Conservation (phyloP, 2,113 vertebrate genomes). For the Emydura subglobosa region DNA sequence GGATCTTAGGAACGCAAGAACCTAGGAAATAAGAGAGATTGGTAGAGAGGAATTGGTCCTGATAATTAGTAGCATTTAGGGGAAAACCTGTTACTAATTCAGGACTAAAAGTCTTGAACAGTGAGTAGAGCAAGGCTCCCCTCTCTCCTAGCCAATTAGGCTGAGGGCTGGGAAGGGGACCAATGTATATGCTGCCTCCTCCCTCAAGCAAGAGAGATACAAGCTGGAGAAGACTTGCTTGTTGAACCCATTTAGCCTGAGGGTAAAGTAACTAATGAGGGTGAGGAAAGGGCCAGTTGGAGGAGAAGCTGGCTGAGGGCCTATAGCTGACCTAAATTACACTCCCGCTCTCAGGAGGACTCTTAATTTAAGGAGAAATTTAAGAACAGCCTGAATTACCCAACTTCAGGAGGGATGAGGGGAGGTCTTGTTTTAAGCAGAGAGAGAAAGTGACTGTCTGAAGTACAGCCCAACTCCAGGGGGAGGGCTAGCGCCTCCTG, state of each 20-base stretch:
- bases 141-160: not conserved
- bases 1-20: not conserved
- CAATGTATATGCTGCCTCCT: not conserved
- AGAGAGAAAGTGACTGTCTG: not conserved
- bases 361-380: not conserved
- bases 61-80: not conserved
- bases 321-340: not conserved
- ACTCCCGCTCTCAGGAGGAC: not conserved
- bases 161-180: not conserved
- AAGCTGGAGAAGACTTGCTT: not conserved
- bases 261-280: not conserved
- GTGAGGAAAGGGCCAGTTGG: not conserved
- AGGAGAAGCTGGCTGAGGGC: not conserved
- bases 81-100: not conserved
- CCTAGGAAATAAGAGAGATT: not conserved
- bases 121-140: not conserved
- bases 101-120: not conserved
- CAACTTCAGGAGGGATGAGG: not conserved
- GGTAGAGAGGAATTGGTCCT: not conserved
- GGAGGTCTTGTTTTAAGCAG: not conserved
- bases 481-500: not conserved
- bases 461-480: not conserved
- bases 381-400: not conserved
- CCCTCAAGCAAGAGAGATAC: not conserved
- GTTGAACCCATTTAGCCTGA: not conserved